phyloP scores from a whole-genome alignment of 2,888 invertebrate species.

The Heterodera filipjevi region DNA sequence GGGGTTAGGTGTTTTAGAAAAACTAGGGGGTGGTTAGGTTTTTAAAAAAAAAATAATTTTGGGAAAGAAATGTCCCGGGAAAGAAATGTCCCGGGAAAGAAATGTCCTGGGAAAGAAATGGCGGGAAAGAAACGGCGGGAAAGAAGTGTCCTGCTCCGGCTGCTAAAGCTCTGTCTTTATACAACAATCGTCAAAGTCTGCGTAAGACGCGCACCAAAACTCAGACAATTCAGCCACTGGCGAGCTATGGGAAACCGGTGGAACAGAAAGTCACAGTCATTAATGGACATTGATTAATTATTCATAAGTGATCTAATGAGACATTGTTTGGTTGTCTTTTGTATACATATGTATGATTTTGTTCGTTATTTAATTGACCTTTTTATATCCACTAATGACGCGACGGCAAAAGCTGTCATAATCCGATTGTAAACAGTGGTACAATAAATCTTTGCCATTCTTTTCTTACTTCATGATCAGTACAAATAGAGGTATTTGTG shows the following conservation, averaged over 20 bases:
- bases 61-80: too few species aligned
- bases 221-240: conserved; percentile 1
- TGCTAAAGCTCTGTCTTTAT: not conserved
- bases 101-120: too few species aligned
- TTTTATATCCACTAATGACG: not conserved
- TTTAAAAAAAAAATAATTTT: too few species aligned
- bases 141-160: too few species aligned
- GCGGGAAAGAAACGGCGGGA: too few species aligned
- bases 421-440: not conserved
- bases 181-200: conserved; percentile 7
- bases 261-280: conserved; percentile 1
- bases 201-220: conserved; percentile 7
- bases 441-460: not conserved
- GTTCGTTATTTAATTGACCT: not conserved
- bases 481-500: too few species aligned
- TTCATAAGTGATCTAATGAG: not conserved
- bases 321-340: not conserved
- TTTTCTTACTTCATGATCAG: too few species aligned
- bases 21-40: too few species aligned
- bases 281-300: conserved; percentile 9
- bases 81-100: too few species aligned
- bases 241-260: conserved; percentile 7
- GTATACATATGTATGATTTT: not conserved
- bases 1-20: too few species aligned
- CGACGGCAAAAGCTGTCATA: not conserved